A percentile compares a stretch with the other conserved stretches of the same genome.
These are phyloP conservation scores for Hoplias malabaricus DNA, from an alignment of 2,113 vertebrate genomes.

Conservation along the genomic window DNA sequence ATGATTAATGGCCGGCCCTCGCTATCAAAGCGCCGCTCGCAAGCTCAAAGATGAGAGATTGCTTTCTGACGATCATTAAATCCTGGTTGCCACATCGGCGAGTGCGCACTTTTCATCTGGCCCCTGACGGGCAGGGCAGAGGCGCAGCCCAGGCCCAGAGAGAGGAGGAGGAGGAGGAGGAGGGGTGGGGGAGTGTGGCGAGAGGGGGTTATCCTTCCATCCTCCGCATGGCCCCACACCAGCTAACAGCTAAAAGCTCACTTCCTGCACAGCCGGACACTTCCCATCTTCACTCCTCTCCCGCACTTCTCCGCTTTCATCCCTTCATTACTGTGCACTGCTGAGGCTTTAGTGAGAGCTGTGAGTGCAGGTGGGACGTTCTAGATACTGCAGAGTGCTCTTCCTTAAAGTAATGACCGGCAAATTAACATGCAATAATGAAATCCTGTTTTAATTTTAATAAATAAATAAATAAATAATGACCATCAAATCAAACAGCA, in stretches of 20 bases:
- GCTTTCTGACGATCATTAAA: slow-evolving; percentile 64
- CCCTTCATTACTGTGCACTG: background rate
- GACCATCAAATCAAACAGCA: background rate
- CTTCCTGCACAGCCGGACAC: slow-evolving; percentile 28
- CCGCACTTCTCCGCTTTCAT: background rate
- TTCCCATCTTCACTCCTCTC: background rate
- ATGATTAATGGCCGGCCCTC: slow-evolving; percentile 58
- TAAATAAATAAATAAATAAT: background rate
- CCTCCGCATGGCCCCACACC: background rate
- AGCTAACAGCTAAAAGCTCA: slow-evolving; percentile 33
- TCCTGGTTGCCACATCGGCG: slow-evolving; percentile 59
- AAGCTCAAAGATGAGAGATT: slow-evolving; percentile 62
- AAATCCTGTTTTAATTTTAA: background rate
- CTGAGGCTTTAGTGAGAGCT: background rate
- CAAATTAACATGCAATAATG: background rate
- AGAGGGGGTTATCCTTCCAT: background rate
- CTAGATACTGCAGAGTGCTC: background rate
- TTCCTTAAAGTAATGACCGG: background rate
- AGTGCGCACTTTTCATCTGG: slow-evolving; percentile 59
- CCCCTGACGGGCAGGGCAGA: slow-evolving; percentile 44
- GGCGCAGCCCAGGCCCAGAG: slow-evolving; percentile 24
- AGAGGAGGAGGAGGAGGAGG: slow-evolving; percentile 10
- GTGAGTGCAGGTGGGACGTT: background rate
- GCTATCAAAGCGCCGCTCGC: slow-evolving; percentile 56
- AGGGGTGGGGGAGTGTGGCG: slow-evolving; percentile 20